Evolutionary conservation across 2,888 invertebrate genomes (phyloP).

Genomic region (Kuschelorhynchus macadamiae): DNA sequence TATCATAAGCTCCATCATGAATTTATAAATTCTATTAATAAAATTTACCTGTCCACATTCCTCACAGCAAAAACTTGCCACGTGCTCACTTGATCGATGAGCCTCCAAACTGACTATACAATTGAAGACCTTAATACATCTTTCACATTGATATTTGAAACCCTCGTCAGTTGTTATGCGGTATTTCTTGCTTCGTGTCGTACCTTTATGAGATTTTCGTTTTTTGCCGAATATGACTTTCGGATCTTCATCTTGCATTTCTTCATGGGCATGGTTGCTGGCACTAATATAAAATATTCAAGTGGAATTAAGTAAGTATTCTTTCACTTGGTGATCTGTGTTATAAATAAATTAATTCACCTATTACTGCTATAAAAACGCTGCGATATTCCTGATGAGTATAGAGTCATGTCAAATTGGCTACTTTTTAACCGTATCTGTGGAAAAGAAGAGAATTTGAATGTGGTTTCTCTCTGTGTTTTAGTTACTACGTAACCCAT

Average conservation of each 20-base stretch:
- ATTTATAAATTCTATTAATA: no score
- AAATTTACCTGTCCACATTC: conserved; percentile 67
- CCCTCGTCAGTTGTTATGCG: conserved; percentile 57
- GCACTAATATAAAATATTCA: conserved; percentile 9
- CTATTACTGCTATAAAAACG: no score
- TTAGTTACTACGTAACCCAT: no score
- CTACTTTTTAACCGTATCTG: no score
- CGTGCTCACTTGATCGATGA: conserved; percentile 66
- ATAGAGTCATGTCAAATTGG: no score
- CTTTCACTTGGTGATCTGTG: no score
- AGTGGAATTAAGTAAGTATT: no score
- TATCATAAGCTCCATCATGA: no score
- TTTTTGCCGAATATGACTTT: conserved; percentile 59
- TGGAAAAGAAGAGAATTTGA: no score
- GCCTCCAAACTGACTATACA: conserved; percentile 62
- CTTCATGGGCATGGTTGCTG: conserved; percentile 4
- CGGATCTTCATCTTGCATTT: background rate
- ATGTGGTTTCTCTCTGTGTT: no score
- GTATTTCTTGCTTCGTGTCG: conserved; percentile 22
- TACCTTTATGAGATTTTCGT: conserved; percentile 58
- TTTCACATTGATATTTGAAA: conserved; percentile 67
- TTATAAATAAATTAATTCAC: no score
- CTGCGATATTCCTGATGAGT: no score
- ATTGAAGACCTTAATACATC: conserved; percentile 64
- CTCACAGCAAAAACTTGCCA: conserved; percentile 66